Evolutionary conservation across 2,888 invertebrate species (phyloP).

Genomic region (Craniophora ligustri): DNA sequence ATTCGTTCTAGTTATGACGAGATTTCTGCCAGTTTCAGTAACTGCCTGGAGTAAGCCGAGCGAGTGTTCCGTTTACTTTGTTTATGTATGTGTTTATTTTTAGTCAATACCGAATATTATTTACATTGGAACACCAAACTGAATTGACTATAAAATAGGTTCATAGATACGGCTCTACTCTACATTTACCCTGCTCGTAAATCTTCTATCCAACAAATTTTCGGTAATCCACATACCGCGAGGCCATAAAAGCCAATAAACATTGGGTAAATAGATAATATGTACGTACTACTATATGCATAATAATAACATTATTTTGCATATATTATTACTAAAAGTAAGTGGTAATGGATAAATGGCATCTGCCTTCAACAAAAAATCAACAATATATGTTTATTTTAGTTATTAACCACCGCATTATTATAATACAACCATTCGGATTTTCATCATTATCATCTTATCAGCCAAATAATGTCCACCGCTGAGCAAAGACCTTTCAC

Average conservation of each 20-base stretch:
- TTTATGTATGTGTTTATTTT: constrained; percentile 68
- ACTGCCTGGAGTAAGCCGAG: constrained; percentile 48
- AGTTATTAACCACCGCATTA: too few species aligned
- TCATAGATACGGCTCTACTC: constrained; percentile 33
- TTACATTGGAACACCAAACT: constrained; percentile 63
- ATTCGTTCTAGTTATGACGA: constrained; percentile 81
- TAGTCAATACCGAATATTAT: constrained; percentile 68
- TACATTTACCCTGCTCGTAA: constrained; percentile 36
- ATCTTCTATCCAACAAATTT: constrained; percentile 41
- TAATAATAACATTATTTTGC: too few species aligned
- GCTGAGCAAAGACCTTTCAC: too few species aligned
- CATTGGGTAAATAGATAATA: constrained; percentile 18
- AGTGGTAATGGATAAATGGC: too few species aligned
- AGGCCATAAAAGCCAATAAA: constrained; percentile 39
- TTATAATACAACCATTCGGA: too few species aligned
- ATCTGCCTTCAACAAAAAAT: too few species aligned
- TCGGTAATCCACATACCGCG: constrained; percentile 39
- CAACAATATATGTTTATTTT: too few species aligned
- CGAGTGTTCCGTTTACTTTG: constrained; percentile 37
- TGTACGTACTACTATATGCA: too few species aligned
- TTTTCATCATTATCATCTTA: too few species aligned
- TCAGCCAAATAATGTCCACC: too few species aligned
- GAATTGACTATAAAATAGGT: constrained; percentile 55
- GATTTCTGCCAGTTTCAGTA: constrained; percentile 79
- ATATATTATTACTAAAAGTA: too few species aligned